Percentiles rank a stretch among this genome's conserved stretches.
Conservation (phyloP, 2,113 vertebrate species). For the Tupaia chinensis region DNA sequence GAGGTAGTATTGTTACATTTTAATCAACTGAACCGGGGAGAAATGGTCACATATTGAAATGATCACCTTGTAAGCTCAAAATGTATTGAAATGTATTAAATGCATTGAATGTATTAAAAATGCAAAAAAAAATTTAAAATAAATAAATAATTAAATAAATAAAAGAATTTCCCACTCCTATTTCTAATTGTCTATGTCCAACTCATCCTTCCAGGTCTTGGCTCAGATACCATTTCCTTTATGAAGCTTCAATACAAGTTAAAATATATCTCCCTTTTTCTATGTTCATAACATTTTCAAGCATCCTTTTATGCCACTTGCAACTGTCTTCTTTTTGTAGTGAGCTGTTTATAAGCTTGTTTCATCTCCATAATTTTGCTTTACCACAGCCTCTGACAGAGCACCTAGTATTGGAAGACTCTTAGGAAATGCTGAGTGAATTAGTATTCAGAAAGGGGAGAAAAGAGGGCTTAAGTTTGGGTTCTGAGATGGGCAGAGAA, state of each 20-base stretch:
- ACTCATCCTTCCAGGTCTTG: neutral
- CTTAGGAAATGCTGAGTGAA: slow-evolving; percentile 1
- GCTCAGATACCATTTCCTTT: neutral
- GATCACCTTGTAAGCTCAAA: no score
- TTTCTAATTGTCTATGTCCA: slow-evolving; percentile 12
- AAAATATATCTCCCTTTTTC: neutral
- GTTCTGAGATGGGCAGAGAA: neutral
- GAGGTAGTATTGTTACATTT: no score
- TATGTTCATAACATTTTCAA: neutral
- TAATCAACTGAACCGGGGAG: no score
- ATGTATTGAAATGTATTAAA: no score
- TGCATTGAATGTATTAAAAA: no score
- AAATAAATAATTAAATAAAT: no score
- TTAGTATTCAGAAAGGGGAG: neutral
- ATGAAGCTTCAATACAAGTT: neutral
- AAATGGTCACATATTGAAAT: no score
- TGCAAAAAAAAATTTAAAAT: no score
- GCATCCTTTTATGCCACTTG: neutral
- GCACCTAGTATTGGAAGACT: neutral
- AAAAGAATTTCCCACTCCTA: no score
- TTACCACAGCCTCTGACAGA: neutral
- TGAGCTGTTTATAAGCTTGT: neutral
- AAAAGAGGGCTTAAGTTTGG: neutral
- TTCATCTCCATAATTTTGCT: neutral
- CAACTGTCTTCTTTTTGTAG: neutral